These are phyloP conservation scores for Cyclophora punctaria DNA, from an alignment of 2,888 invertebrate genomes.

Conservation along the genomic window DNA sequence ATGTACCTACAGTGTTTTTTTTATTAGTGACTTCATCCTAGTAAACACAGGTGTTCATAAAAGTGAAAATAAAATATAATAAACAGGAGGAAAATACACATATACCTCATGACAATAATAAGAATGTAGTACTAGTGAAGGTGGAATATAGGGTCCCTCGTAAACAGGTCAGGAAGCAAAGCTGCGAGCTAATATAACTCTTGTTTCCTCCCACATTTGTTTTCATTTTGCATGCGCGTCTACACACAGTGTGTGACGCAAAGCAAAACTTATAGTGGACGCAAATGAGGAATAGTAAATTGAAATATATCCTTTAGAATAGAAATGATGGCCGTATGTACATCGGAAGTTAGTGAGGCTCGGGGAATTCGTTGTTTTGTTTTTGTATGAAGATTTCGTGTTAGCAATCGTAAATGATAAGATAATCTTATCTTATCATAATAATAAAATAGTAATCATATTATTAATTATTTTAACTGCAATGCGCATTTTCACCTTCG, in stretches of 20 bases:
- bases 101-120: slow-evolving; percentile 22
- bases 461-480: no score
- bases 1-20: no score
- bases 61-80: slow-evolving; percentile 1
- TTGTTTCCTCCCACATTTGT: slow-evolving; percentile 46
- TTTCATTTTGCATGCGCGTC: slow-evolving; percentile 48
- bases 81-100: slow-evolving; percentile 2
- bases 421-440: no score
- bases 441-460: no score
- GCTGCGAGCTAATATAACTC: slow-evolving; percentile 46
- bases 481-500: no score
- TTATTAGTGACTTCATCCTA: no score
- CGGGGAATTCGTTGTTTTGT: not conserved
- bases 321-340: slow-evolving; percentile 20
- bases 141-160: slow-evolving; percentile 45
- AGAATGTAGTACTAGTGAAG: slow-evolving; percentile 40
- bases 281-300: slow-evolving; percentile 56
- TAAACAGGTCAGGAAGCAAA: slow-evolving; percentile 53
- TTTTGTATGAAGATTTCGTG: no score
- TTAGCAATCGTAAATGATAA: no score
- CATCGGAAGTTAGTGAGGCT: slow-evolving; percentile 7
- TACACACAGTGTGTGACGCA: slow-evolving; percentile 35
- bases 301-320: slow-evolving; percentile 23
- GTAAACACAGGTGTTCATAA: no score
- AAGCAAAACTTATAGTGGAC: slow-evolving; percentile 59